phyloP scores from a whole-genome alignment of 2,888 invertebrate genomes.

The Eustalomyia histrio region DNA sequence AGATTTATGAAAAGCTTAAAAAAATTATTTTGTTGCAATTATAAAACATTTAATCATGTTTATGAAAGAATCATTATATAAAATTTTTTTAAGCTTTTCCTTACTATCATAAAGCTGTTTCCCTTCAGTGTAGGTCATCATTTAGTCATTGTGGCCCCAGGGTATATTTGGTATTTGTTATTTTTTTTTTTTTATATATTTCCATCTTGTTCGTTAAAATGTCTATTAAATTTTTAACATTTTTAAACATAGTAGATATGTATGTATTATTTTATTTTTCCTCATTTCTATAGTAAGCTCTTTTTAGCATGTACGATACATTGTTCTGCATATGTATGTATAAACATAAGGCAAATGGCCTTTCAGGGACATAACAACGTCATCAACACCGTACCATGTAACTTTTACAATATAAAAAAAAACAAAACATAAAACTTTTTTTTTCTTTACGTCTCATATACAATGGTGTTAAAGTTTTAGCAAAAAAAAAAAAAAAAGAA shows the following conservation, averaged over 20 bases:
- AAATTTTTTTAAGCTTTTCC: too few species aligned
- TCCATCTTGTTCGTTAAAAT: not conserved
- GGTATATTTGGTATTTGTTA: too few species aligned
- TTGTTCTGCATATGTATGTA: not conserved
- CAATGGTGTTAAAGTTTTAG: not conserved
- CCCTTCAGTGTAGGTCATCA: too few species aligned
- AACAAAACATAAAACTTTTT: not conserved
- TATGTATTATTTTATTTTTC: not conserved
- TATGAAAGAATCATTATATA: too few species aligned
- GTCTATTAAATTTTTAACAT: not conserved
- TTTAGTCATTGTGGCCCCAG: too few species aligned
- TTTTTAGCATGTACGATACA: not conserved
- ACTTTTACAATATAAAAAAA: constrained; percentile 1
- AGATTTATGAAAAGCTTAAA: too few species aligned
- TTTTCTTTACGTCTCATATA: not conserved
- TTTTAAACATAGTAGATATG: not conserved
- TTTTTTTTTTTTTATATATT: not conserved
- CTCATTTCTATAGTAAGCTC: not conserved
- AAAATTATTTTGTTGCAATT: too few species aligned
- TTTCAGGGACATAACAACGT: not conserved
- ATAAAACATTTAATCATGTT: too few species aligned
- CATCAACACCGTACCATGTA: not conserved
- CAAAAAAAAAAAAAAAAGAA: not conserved
- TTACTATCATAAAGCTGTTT: too few species aligned
- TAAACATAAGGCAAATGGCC: constrained; percentile 4